Evolutionary conservation across 2,797 vertebrate genomes (phyloP), one percentile per base, ranked within the genome.

Genomic region (Yasuhikotakia modesta): DNA sequence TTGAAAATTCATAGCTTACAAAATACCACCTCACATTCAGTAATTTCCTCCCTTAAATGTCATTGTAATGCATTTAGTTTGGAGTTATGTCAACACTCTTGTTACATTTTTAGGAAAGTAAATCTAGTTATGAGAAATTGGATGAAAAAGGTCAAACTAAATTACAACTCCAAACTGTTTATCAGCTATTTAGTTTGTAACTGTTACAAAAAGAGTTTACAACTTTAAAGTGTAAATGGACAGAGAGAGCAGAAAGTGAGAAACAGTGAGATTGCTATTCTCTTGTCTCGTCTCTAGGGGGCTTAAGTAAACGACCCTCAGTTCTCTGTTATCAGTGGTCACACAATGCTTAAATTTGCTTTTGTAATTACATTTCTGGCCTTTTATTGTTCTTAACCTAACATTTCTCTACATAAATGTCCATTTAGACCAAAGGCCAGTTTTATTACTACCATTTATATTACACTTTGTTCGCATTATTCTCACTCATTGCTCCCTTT

Each of bases 281-380:
- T 3, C 12, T 4, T 2, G 0, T 77, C 0, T 30, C 14, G 57
- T 46, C 83, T 80, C 78, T 78, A 80, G 74, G 74, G 55, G 80
- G 80, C 83, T 63, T 45, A 64, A 48, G 66, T 61, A 21, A 76
- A 22, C 7, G 5, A 69, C 13, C 61, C 19, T 61, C 3, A 22
- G 4, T 60, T 61, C 0, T 11, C 13, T 43, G 5, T 17, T 10
- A n/a, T 10, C 35, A 39, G 43, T 19, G 6, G 19, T 60, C 17
- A 35, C 32, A 19, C 30, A n/a, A 43, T 60, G 2, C 5, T n/a
- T 0, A 66, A 8, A 61, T 19, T 12, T 5, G 8, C 12, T 2
- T 22, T 30, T 12, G 16, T 24, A 61, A n/a, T 63, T 72, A 19
- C 3, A 50, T 17, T 55, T 27, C 10, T 63, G 2, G 5, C 5